Conservation (phyloP, 2,888 invertebrate species). For the Phyllotreta cruciferae region DNA sequence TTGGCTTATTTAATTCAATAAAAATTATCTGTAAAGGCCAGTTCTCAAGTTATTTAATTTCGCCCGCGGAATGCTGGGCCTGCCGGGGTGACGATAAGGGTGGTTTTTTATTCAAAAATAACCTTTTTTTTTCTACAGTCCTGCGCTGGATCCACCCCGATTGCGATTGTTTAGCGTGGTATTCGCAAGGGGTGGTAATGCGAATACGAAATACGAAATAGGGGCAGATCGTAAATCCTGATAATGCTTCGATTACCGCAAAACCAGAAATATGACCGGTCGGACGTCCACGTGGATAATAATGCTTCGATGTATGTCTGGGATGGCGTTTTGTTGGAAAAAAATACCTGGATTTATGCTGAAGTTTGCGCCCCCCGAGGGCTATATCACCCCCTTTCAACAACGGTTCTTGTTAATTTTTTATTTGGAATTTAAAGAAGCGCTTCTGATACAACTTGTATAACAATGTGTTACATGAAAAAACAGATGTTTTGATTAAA, state of each 20-base stretch:
- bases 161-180: slow-evolving; percentile 31
- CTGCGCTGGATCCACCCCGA: slow-evolving; percentile 11
- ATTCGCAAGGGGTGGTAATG: slow-evolving; percentile 29
- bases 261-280: slow-evolving; percentile 35
- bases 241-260: slow-evolving; percentile 33
- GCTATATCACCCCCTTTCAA: neutral
- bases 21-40: too few relatives aligned
- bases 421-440: neutral
- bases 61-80: too few relatives aligned
- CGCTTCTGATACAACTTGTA: too few relatives aligned
- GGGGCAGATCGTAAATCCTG: slow-evolving; percentile 35
- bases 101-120: too few relatives aligned
- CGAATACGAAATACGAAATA: slow-evolving; percentile 18
- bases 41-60: too few relatives aligned
- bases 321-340: slow-evolving; percentile 16
- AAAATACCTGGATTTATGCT: neutral
- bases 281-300: slow-evolving; percentile 28
- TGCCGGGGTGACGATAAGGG: too few relatives aligned
- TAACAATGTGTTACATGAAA: too few relatives aligned
- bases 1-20: too few relatives aligned
- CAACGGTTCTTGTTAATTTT: neutral
- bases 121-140: neutral
- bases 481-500: too few relatives aligned
- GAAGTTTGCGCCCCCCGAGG: neutral
- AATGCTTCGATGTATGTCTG: slow-evolving; percentile 27